A percentile compares a stretch with the other conserved stretches of the same genome.
Evolutionary conservation across 2,113 vertebrate species (phyloP).

Genomic region (Bungarus multicinctus): DNA sequence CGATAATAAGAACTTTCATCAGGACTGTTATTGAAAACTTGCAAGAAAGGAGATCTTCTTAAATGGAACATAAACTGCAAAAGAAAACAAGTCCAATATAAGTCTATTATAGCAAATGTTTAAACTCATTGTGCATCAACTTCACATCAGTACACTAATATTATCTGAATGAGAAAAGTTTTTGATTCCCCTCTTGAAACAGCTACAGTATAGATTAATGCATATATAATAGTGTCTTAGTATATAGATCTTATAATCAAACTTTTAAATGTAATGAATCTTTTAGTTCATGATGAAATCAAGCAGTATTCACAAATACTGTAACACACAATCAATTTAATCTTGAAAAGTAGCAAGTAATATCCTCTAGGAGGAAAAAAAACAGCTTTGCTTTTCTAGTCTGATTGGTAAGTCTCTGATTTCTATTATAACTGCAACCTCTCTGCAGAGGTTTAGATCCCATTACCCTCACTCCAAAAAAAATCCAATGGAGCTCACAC

Average conservation of each 20-base stretch:
- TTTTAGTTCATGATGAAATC: not conserved
- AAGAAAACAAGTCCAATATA: slow-evolving; percentile 35
- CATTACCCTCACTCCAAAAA: not conserved
- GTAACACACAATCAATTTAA: not conserved
- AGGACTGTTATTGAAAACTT: slow-evolving; percentile 98
- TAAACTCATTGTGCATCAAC: not conserved
- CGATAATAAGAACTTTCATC: slow-evolving; percentile 97
- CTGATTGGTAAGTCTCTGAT: not conserved
- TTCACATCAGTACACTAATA: not conserved
- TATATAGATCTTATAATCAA: not conserved
- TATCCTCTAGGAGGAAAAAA: not conserved
- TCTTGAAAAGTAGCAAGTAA: not conserved
- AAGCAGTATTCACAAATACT: not conserved
- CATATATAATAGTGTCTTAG: not conserved
- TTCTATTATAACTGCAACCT: not conserved
- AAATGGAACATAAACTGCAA: slow-evolving; percentile 98
- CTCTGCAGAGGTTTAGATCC: not conserved
- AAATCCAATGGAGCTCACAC: not conserved
- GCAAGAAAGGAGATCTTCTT: slow-evolving; percentile 94
- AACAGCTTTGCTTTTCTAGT: not conserved
- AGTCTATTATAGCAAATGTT: not conserved
- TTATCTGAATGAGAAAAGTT: not conserved
- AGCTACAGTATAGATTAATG: not conserved
- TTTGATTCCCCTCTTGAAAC: not conserved
- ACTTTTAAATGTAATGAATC: not conserved